A percentile compares a stretch with the other conserved stretches of the same genome.
Evolutionary conservation across 92 coral and sea anemone species (phyloP).

Genomic region (Zoanthus sociatus): DNA sequence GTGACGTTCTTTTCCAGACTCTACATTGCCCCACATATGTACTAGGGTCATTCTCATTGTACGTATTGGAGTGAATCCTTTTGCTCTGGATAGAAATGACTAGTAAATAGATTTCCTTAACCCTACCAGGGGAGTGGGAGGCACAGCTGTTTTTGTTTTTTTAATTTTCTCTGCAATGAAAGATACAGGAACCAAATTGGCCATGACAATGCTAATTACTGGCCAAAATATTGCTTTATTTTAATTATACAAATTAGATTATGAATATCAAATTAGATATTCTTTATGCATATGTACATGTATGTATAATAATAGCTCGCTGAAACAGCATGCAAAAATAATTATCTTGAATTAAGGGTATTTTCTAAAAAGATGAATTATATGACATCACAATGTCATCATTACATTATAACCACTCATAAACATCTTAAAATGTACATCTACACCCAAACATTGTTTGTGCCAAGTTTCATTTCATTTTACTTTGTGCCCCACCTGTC

Average conservation of each 20-base stretch:
- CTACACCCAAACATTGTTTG: conserved; percentile 29
- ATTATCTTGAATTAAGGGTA: conserved; percentile 15
- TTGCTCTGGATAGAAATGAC: conserved; percentile 16
- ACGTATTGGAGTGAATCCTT: conserved; percentile 14
- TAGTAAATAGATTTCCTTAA: conserved; percentile 10
- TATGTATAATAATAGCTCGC: conserved; percentile 1
- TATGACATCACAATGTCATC: conserved; percentile 27
- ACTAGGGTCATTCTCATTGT: conserved; percentile 26
- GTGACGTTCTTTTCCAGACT: background rate
- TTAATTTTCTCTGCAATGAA: background rate
- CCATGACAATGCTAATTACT: conserved; percentile 7
- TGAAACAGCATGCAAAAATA: conserved; percentile 27
- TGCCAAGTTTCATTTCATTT: conserved; percentile 30
- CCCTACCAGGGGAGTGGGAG: conserved; percentile 8
- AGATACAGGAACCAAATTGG: background rate
- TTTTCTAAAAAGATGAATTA: conserved; percentile 21
- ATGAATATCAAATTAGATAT: conserved; percentile 22
- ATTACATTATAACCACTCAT: conserved; percentile 22
- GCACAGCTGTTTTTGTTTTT: background rate
- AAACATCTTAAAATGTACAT: conserved; percentile 34
- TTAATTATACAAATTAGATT: conserved; percentile 28
- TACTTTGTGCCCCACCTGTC: background rate
- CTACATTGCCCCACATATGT: background rate
- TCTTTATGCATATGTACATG: conserved; percentile 5
- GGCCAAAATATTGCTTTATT: conserved; percentile 19